These are phyloP conservation scores for Drosophila azteca DNA, from an alignment of 1,140 invertebrate species.

Conservation along the genomic window DNA sequence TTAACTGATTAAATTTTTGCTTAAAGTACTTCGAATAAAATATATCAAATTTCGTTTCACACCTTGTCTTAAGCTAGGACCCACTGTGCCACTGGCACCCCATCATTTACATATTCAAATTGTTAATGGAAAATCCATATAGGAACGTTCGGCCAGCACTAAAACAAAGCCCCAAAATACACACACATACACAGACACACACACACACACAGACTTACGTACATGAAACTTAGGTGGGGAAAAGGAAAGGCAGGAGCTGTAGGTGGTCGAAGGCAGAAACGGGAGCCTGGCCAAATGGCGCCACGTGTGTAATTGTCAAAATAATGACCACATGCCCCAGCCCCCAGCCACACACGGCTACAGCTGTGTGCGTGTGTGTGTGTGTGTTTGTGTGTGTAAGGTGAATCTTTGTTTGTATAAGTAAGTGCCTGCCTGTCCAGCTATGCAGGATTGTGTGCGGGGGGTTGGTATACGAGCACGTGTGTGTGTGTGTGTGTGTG, in stretches of 20 bases:
- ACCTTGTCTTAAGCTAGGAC: neutral
- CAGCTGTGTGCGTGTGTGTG: constrained; percentile 8
- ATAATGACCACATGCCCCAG: constrained; percentile 71
- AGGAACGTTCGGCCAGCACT: constrained; percentile 50
- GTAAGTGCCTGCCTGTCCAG: constrained; percentile 68
- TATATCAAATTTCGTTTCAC: too few species aligned
- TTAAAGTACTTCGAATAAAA: too few species aligned
- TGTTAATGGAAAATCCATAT: constrained; percentile 82
- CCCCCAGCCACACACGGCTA: neutral
- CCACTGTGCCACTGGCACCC: constrained; percentile 36
- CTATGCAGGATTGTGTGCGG: constrained; percentile 45
- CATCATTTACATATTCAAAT: constrained; percentile 80
- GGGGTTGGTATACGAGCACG: constrained; percentile 9
- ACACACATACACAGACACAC: constrained; percentile 2
- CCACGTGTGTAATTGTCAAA: constrained; percentile 81
- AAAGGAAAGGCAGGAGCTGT: neutral
- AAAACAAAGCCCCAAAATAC: constrained; percentile 45
- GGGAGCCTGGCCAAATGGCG: constrained; percentile 54
- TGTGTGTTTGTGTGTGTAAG: constrained; percentile 16
- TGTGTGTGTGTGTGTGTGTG: constrained; percentile 26
- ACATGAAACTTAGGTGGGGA: neutral
- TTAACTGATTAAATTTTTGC: too few species aligned
- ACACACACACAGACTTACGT: neutral
- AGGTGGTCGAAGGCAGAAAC: too few species aligned
- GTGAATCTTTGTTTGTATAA: constrained; percentile 74